These are phyloP conservation scores for Polyploca ridens DNA, from an alignment of 2,888 invertebrate genomes.

Conservation along the genomic window DNA sequence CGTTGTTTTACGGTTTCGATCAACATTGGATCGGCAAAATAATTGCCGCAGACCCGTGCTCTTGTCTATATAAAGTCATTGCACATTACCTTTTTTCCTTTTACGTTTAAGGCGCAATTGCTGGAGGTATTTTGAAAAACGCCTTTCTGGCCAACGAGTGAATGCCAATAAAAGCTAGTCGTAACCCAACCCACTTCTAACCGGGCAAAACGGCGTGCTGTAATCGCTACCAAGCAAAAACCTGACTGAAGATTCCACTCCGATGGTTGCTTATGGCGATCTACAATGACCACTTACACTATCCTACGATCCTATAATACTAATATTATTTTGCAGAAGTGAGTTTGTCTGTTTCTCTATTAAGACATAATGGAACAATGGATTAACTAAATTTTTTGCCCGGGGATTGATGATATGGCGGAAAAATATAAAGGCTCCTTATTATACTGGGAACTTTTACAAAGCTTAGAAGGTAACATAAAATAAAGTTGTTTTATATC, in stretches of 20 bases:
- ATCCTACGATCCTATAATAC: constrained; percentile 14
- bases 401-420: too few relatives aligned
- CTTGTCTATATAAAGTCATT: constrained; percentile 43
- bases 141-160: constrained; percentile 41
- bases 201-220: constrained; percentile 53
- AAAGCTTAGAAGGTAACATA: too few relatives aligned
- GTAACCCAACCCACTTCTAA: constrained; percentile 63
- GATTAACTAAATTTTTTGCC: too few relatives aligned
- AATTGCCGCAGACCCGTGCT: constrained; percentile 23
- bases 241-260: constrained; percentile 57
- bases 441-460: too few relatives aligned
- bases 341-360: too few relatives aligned
- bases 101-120: constrained; percentile 46
- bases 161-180: constrained; percentile 62
- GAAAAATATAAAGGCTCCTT: not conserved
- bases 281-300: constrained; percentile 48
- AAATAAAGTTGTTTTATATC: too few relatives aligned
- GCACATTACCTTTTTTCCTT: constrained; percentile 47
- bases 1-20: constrained; percentile 32
- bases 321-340: too few relatives aligned
- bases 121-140: constrained; percentile 52
- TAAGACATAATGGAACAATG: too few relatives aligned
- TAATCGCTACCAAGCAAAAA: constrained; percentile 71
- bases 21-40: constrained; percentile 29
- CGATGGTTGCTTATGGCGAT: constrained; percentile 39